Base-by-base conservation (phyloP, 2,113 vertebrate genomes). In the Paracanthobrama guichenoti region DNA sequence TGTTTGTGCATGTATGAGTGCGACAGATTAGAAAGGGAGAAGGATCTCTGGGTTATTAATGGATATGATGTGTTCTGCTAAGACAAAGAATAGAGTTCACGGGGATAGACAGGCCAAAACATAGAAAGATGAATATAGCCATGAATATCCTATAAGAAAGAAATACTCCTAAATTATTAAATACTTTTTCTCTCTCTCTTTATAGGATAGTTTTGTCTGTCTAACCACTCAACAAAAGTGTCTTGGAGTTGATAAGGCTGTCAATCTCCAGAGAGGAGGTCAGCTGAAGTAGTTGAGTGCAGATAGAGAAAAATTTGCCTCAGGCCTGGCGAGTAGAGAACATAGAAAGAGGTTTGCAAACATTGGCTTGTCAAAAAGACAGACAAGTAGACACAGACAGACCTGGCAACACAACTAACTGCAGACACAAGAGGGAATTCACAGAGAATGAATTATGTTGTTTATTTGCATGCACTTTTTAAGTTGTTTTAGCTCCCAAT, bases 331-430 rank as follows among this genome's bases (percentile, higher is more conserved):
- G 4, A 22, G 60, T 78, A 31, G 83, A 90, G 88, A 67, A 89
- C 90, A 92, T 92, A 92, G 88, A 85, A 79, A 90, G 62, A 2
- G 62, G 26, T 62, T 80, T 80, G 44, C 42, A 80, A 80, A 64
- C 18, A 80, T 92, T 91, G 90, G 92, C 90, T 89, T 92, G 91
- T 86, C 92, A 92, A 59, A 89, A 91, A 94, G 89, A 94, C 73
- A 87, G 82, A 85, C 82, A 88, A 26, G 24, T 86, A 86, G 44
- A 28, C 24, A 28, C 26, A 66, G 60, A 64, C 44, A 53, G 46
- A 18, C 48, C 44, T 10, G 44, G 24, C 46, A 75, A 28, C 13
- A 53, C n/a, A 75, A 75, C 26, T 46, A 24, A 72, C 46, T 31
- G 14, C 72, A 75, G 24, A 75, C 66, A 69, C 18, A 69, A 69